Evolutionary conservation across 2,113 vertebrate species (phyloP), one percentile per base, ranked within the genome.

Genomic region (Neomonachus schauinslandi): DNA sequence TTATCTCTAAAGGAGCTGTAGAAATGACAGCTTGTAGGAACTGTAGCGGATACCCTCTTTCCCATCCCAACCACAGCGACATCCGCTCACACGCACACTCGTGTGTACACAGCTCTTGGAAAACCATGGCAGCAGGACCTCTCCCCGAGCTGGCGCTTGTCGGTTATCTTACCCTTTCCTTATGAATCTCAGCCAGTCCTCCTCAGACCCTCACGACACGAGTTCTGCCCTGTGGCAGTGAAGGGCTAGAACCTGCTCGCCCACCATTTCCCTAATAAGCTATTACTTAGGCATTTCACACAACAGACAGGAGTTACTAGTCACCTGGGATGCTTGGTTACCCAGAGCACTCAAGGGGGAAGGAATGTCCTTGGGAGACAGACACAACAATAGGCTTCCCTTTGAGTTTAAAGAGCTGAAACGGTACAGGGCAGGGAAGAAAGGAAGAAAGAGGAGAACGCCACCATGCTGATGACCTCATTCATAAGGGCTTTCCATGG

Each of bases 321-420:
- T 49, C 4, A 2, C 72, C 77, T 7, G 0, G 0, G 28, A 10
- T 13, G 2, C 67, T 39, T 11, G 79, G 61, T 53, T 28, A 82
- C 0, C 79, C 1, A 0, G 53, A n/a, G 13, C 26, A 0, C 69
- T 9, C 16, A 2, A 1, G 0, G 4, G 65, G 51, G 81, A 21
- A 81, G 81, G 69, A 19, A 76, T 14, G 3, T 76, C 83, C 90
- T 46, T 28, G 14, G 0, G 0, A 95, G 83, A 46, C 26, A 93
- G 69, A 46, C 95, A 89, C 24, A 42, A 26, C 28, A 82, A 85
- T 31, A 79, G 36, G 82, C 94, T 89, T 63, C 81, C 84, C 85
- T 95, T 65, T 46, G 84, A 94, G 76, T 2, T 4, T 1, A 36
- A 53, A 33, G 16, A 36, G 36, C 15, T 55, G 39, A 16, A 1